phyloP scores from a whole-genome alignment of 2,888 invertebrate species.

The Vesta saturnalis region DNA sequence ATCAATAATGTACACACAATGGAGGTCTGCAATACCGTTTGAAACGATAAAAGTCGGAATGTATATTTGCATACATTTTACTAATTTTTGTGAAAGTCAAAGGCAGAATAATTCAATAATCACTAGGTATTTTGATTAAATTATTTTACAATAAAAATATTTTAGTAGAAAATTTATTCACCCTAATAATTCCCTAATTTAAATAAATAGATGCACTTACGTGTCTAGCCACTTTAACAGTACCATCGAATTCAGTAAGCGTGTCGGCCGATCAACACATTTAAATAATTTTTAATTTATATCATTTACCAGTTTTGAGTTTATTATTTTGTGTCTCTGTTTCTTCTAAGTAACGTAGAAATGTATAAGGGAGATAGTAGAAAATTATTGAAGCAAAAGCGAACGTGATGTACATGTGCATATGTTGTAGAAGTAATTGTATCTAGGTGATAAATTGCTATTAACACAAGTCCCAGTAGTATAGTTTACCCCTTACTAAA shows the following conservation, averaged over 20 bases:
- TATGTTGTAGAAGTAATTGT: conserved; percentile 34
- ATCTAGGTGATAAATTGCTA: conserved; percentile 35
- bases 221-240: conserved; percentile 47
- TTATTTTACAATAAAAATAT: too few species aligned
- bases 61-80: too few species aligned
- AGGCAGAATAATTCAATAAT: too few species aligned
- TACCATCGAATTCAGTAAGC: conserved; percentile 47
- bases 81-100: too few species aligned
- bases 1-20: too few species aligned
- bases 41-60: too few species aligned
- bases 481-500: neutral
- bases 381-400: neutral
- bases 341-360: neutral
- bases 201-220: conserved; percentile 53
- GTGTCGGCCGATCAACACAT: conserved; percentile 56
- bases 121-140: too few species aligned
- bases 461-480: neutral
- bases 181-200: conserved; percentile 52
- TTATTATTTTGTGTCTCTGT: neutral
- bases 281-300: conserved; percentile 56
- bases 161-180: conserved; percentile 44
- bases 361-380: neutral
- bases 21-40: too few species aligned
- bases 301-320: too few species aligned
- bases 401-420: conserved; percentile 16